Conservation (phyloP, 1,140 invertebrate species). For the Papilio helenus region DNA sequence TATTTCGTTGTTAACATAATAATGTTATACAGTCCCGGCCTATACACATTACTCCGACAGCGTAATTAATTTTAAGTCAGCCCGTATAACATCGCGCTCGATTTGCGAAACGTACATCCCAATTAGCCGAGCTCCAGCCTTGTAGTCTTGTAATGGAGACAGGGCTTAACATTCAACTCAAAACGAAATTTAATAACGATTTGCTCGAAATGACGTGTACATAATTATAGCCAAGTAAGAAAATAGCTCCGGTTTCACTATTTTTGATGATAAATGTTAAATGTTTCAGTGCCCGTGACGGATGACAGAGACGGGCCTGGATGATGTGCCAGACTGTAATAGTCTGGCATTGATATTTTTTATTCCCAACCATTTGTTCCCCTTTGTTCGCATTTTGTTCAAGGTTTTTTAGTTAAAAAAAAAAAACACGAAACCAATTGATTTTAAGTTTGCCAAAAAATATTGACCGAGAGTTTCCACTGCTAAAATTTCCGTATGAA, state of each 20-base stretch:
- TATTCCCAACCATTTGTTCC: slow-evolving; percentile 24
- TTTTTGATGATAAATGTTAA: slow-evolving; percentile 32
- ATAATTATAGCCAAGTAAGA: slow-evolving; percentile 15
- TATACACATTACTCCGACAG: slow-evolving; percentile 17
- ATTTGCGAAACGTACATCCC: slow-evolving; percentile 57
- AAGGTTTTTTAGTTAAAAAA: neutral
- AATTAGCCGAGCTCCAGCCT: slow-evolving; percentile 60
- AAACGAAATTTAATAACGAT: slow-evolving; percentile 30
- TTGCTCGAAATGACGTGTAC: slow-evolving; percentile 14
- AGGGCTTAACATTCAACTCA: slow-evolving; percentile 13
- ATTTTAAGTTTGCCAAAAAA: neutral
- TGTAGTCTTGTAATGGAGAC: slow-evolving; percentile 44
- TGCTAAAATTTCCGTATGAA: neutral
- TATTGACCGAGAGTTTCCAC: neutral
- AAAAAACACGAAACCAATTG: neutral
- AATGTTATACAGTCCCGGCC: neutral
- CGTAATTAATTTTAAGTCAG: slow-evolving; percentile 44
- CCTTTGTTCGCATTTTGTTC: slow-evolving; percentile 9
- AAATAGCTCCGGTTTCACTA: slow-evolving; percentile 12
- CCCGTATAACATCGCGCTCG: slow-evolving; percentile 50
- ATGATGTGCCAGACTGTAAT: slow-evolving; percentile 39
- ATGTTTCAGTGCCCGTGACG: slow-evolving; percentile 33
- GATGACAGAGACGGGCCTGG: slow-evolving; percentile 24
- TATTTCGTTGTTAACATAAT: neutral
- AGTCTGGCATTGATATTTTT: slow-evolving; percentile 32